These are phyloP conservation scores for Exocentrus adspersus DNA, from an alignment of 2,888 invertebrate genomes.

Conservation along the genomic window DNA sequence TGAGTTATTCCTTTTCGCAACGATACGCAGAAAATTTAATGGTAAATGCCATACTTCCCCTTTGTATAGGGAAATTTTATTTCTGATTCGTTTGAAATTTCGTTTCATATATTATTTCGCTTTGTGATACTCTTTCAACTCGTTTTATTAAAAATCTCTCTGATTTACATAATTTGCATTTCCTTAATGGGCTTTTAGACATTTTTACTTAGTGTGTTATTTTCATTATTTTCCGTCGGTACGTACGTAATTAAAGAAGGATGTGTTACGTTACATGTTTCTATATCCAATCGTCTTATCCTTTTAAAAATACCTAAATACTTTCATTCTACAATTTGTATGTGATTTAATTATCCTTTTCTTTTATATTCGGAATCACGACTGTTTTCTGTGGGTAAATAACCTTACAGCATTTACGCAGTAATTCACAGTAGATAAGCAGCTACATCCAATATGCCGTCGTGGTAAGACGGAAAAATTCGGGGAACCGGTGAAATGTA, in stretches of 20 bases:
- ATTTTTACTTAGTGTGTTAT: no score
- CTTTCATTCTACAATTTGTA: no score
- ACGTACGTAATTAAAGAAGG: no score
- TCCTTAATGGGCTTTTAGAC: background rate
- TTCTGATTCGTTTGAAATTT: background rate
- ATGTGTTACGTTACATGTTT: no score
- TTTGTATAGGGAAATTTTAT: background rate
- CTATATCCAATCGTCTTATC: no score
- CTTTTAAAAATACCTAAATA: no score
- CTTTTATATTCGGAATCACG: background rate
- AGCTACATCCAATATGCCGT: no score
- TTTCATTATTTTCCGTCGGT: no score
- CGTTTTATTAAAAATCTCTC: background rate
- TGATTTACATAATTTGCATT: background rate
- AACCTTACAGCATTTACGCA: background rate
- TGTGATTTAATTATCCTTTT: background rate
- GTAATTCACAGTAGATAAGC: no score
- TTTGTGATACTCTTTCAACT: background rate
- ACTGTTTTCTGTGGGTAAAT: background rate
- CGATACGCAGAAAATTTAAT: background rate
- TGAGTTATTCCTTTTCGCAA: background rate
- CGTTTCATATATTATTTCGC: background rate
- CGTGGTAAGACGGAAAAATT: no score
- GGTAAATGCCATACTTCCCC: background rate
- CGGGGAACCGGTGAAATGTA: no score